Base-by-base conservation (phyloP, 92 coral and sea anemone species). In the Paragorgia papillata region DNA sequence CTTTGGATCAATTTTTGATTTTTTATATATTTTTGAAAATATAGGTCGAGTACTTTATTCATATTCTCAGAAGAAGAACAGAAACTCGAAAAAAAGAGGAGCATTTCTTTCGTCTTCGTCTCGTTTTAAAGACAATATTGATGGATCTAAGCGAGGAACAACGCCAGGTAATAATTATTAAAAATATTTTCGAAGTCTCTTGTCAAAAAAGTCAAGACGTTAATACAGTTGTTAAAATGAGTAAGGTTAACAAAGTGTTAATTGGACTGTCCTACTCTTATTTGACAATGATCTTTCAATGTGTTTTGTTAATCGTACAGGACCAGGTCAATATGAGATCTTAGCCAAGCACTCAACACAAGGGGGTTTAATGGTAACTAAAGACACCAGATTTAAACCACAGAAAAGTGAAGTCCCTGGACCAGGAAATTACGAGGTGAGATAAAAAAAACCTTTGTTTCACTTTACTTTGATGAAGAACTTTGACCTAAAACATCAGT, bases 341-440 rank as follows among this genome's bases (percentile, higher is more conserved):
- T 64, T 49, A 1, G 39, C 59, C 0, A 51, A 57, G 14, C 59
- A 63, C 5, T 73, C 70, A 4, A 49, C 39, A 24, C 88, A 85
- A 15, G 99, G 99, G 3, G 99, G 99, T 3, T 75, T 95, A 20
- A 95, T 95, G 90, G 96, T 92, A 13, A 95, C 99, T 12, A 81
- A 91, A 49, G 89, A 89, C 73, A 64, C 48, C 2, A 85, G 99
- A 60, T 95, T 95, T 79, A 80, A 82, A 83, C 22, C 81, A 2
- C 24, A 65, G 49, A 89, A 78, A 66, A 88, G 61, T 51, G 95
- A 89, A 26, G 89, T 74, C 3, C 99, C 99, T 0, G 99, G 99
- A 31, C 99, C 99, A 0, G 99, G 99, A 18, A 79, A 91, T 27
- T 95, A 95, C 25, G 99, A 95, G 99, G 99, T 95, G 56, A 43